Conservation (phyloP, 2,888 invertebrate genomes). For the Epicampocera succincta region DNA sequence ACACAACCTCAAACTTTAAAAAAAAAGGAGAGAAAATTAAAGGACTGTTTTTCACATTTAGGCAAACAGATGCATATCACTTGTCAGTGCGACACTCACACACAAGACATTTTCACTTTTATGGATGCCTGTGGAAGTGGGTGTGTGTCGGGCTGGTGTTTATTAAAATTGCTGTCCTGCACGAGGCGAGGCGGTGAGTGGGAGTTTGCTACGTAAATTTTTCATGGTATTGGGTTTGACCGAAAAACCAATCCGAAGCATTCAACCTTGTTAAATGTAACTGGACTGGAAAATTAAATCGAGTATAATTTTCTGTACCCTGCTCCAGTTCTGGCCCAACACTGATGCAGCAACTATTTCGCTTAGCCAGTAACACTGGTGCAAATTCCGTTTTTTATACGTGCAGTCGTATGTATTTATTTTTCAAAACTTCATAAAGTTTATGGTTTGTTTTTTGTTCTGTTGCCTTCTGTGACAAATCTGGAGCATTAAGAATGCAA, state of each 20-base stretch:
- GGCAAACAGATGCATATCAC: background rate
- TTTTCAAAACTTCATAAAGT: too few species aligned
- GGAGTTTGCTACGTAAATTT: constrained; percentile 26
- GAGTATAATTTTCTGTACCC: constrained; percentile 74
- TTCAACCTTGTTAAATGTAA: constrained; percentile 70
- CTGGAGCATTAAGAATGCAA: too few species aligned
- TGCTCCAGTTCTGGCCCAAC: background rate
- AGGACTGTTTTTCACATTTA: background rate
- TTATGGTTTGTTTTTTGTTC: too few species aligned
- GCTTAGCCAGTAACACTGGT: too few species aligned
- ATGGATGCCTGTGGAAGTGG: background rate
- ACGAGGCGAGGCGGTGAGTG: background rate
- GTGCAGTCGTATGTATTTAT: too few species aligned
- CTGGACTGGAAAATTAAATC: constrained; percentile 79
- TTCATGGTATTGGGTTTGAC: constrained; percentile 43
- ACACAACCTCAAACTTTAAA: constrained; percentile 74
- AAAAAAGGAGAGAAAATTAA: background rate
- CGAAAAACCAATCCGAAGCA: constrained; percentile 46
- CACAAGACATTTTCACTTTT: constrained; percentile 3
- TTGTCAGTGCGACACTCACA: background rate
- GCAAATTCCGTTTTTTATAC: too few species aligned
- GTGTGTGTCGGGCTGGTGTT: background rate
- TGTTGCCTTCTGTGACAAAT: too few species aligned
- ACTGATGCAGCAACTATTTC: background rate
- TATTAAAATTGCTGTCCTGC: too few species aligned